Percentiles rank a stretch among this genome's conserved stretches.
These are phyloP conservation scores for Epizoanthus stellaris DNA, from an alignment of 92 coral and sea anemone species.

Conservation along the genomic window DNA sequence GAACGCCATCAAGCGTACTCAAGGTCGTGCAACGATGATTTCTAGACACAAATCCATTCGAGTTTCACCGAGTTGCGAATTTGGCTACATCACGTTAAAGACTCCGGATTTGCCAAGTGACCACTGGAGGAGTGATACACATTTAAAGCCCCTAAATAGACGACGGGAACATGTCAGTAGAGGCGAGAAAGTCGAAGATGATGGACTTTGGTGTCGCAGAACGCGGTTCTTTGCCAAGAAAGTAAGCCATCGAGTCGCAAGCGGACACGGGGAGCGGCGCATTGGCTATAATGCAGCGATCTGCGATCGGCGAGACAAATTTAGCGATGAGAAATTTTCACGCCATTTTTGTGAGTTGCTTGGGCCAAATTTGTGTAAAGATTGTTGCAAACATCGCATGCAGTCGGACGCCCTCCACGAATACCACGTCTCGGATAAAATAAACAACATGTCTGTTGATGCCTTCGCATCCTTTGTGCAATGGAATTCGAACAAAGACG, in stretches of 20 bases:
- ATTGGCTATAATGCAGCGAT: background rate
- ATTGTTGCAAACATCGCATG: conserved; percentile 63
- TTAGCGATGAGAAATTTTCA: conserved; percentile 43
- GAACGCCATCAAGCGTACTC: background rate
- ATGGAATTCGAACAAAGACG: conserved; percentile 57
- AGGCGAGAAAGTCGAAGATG: background rate
- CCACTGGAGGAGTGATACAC: conserved; percentile 3
- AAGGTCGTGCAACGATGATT: background rate
- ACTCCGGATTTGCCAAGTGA: background rate
- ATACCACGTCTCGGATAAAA: conserved; percentile 32
- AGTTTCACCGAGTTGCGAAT: conserved; percentile 2
- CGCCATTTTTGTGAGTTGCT: conserved; percentile 83
- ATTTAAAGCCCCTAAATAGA: conserved; percentile 10
- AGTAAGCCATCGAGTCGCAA: conserved; percentile 64
- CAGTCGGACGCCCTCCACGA: conserved; percentile 52
- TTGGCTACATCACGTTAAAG: conserved; percentile 2
- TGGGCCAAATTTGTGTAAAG: conserved; percentile 80
- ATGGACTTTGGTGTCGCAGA: conserved; percentile 30
- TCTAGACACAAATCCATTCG: background rate
- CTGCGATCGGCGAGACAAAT: conserved; percentile 60
- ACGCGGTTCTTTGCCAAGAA: conserved; percentile 50
- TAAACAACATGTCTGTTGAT: conserved; percentile 50
- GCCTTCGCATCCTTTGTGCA: conserved; percentile 65
- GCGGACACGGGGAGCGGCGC: conserved; percentile 48
- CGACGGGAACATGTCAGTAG: background rate